A percentile compares a stretch with the other conserved stretches of the same genome.
Evolutionary conservation across 1,140 invertebrate genomes (phyloP).

Genomic region (Bombus sibiricus): DNA sequence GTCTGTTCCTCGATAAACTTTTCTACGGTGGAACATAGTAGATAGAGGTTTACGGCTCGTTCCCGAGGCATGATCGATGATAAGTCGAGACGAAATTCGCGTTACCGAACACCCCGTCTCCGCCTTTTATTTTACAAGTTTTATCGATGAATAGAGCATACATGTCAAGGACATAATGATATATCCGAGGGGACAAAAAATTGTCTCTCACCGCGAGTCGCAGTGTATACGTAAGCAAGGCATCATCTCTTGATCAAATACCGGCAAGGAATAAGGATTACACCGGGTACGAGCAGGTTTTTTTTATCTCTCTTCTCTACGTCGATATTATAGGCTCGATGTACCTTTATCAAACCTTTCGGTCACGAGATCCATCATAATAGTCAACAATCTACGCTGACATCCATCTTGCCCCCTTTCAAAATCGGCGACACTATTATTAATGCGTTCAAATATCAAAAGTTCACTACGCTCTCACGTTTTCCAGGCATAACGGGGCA

Average conservation of each 20-base stretch:
- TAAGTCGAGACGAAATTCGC: conserved; percentile 51
- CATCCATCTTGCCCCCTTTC: conserved; percentile 16
- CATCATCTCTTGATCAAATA: conserved; percentile 41
- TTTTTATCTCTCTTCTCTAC: not conserved
- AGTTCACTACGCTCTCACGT: not conserved
- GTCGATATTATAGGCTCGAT: conserved; percentile 37
- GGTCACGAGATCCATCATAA: conserved; percentile 43
- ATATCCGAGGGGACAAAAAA: conserved; percentile 47
- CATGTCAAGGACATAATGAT: conserved; percentile 49
- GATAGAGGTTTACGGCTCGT: conserved; percentile 59
- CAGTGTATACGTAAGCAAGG: not conserved
- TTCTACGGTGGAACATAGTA: conserved; percentile 14
- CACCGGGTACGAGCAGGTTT: not conserved
- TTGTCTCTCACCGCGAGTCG: conserved; percentile 2
- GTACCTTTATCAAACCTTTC: conserved; percentile 41
- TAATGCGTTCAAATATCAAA: conserved; percentile 19
- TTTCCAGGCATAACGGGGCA: not conserved
- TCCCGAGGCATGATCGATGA: conserved; percentile 51
- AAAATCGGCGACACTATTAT: not conserved
- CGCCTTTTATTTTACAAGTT: conserved; percentile 34
- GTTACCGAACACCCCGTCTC: not conserved
- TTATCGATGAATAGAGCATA: conserved; percentile 39
- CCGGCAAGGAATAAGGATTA: conserved; percentile 10
- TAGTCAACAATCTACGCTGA: conserved; percentile 20
- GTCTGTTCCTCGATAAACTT: conserved; percentile 54